Evolutionary conservation across 2,797 vertebrate genomes (phyloP).

Genomic region (Macrochelys suwanniensis): DNA sequence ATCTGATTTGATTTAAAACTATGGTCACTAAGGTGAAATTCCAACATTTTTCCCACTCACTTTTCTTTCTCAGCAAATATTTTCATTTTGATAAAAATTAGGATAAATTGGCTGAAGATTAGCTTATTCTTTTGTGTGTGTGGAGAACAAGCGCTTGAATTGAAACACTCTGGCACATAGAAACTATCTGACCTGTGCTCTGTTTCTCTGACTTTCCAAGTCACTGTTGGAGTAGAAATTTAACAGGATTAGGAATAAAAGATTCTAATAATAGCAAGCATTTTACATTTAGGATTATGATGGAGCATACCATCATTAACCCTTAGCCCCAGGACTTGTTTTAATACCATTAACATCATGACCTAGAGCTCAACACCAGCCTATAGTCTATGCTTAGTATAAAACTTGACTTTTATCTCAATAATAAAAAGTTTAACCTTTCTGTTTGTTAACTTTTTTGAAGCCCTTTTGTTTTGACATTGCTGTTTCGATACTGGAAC

Average conservation of each 20-base stretch:
- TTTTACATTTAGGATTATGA: conserved; percentile 79
- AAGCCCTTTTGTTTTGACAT: conserved; percentile 68
- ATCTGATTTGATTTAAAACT: conserved; percentile 41
- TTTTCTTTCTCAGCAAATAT: conserved; percentile 63
- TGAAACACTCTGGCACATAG: conserved; percentile 57
- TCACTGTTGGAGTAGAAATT: conserved; percentile 76
- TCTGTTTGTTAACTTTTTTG: conserved; percentile 67
- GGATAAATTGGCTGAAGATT: conserved; percentile 63
- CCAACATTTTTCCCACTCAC: conserved; percentile 17
- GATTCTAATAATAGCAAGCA: conserved; percentile 80
- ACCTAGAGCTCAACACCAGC: conserved; percentile 69
- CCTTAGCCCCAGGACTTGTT: conserved; percentile 76
- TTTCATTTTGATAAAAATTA: conserved; percentile 76
- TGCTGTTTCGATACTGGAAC: conserved; percentile 35
- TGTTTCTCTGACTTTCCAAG: conserved; percentile 67
- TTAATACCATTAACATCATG: conserved; percentile 72
- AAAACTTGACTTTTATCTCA: conserved; percentile 73
- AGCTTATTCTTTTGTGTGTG: conserved; percentile 21
- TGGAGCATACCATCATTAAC: conserved; percentile 78
- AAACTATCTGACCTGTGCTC: conserved; percentile 73
- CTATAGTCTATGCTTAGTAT: conserved; percentile 31
- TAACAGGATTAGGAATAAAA: conserved; percentile 81
- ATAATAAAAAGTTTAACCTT: conserved; percentile 7
- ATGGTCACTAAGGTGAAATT: conserved; percentile 48
- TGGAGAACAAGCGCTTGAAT: conserved; percentile 62